Conservation (phyloP, 1,140 invertebrate species). For the Drosophila saltans region DNA sequence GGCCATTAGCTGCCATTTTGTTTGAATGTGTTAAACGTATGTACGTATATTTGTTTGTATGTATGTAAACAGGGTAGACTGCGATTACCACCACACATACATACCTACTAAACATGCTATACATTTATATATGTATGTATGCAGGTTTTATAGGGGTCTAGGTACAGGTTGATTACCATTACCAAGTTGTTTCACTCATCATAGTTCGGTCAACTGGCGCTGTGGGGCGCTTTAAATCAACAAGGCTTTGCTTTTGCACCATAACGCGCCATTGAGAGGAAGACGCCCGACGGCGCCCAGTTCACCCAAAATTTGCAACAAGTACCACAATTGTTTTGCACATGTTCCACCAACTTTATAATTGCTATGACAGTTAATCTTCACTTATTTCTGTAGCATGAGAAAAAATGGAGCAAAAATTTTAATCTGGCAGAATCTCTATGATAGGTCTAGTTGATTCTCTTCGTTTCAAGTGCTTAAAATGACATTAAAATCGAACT, state of each 20-base stretch:
- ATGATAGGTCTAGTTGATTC: too few relatives aligned
- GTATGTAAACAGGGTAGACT: slow-evolving; percentile 17
- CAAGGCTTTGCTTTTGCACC: slow-evolving; percentile 45
- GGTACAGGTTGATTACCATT: slow-evolving; percentile 17
- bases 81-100: too few relatives aligned
- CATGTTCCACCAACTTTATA: not conserved
- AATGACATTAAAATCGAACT: too few relatives aligned
- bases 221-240: slow-evolving; percentile 61
- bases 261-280: not conserved
- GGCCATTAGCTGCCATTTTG: slow-evolving; percentile 67
- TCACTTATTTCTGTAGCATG: too few relatives aligned
- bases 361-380: too few relatives aligned
- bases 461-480: too few relatives aligned
- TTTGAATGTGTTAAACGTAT: slow-evolving; percentile 25
- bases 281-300: too few relatives aligned
- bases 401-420: too few relatives aligned
- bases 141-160: too few relatives aligned
- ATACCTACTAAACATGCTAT: too few relatives aligned
- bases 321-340: slow-evolving; percentile 29
- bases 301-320: not conserved
- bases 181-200: slow-evolving; percentile 20
- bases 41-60: slow-evolving; percentile 17
- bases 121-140: too few relatives aligned
- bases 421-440: too few relatives aligned
- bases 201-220: slow-evolving; percentile 55